Conservation (phyloP, 2,797 vertebrate genomes). For the Acanthopagrus latus region DNA sequence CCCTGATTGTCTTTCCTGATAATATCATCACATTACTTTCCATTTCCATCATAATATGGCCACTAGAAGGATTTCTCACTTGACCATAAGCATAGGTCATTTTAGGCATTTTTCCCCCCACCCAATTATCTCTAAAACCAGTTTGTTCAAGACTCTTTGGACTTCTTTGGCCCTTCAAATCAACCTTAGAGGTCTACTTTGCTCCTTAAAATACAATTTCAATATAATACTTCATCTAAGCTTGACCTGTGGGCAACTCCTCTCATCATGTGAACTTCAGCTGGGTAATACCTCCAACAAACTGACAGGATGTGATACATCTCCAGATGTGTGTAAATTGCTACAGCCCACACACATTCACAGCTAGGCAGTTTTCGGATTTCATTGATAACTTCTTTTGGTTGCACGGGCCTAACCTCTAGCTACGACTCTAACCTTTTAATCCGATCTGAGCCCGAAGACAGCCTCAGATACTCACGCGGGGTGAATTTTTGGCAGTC, state of each 20-base stretch:
- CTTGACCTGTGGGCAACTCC: conserved; percentile 11
- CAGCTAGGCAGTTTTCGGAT: conserved; percentile 10
- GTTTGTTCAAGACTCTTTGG: too few relatives aligned
- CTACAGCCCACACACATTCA: conserved; percentile 12
- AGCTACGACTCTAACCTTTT: conserved; percentile 47
- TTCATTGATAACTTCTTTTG: conserved; percentile 34
- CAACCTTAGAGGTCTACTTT: conserved; percentile 12
- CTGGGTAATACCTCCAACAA: conserved; percentile 9
- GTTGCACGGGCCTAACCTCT: conserved; percentile 20
- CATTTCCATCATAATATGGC: too few relatives aligned
- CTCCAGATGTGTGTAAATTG: conserved; percentile 12
- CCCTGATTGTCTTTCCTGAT: too few relatives aligned
- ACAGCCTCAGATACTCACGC: conserved; percentile 23
- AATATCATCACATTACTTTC: too few relatives aligned
- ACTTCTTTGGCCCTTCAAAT: too few relatives aligned
- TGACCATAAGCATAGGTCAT: too few relatives aligned
- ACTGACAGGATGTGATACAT: conserved; percentile 10
- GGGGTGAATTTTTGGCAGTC: conserved; percentile 17
- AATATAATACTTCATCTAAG: conserved; percentile 18
- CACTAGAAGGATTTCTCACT: too few relatives aligned
- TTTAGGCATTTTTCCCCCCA: too few relatives aligned
- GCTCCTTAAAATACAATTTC: conserved; percentile 19
- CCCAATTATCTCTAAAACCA: too few relatives aligned
- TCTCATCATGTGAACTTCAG: conserved; percentile 6
- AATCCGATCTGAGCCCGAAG: conserved; percentile 39